Evolutionary conservation across 2,113 vertebrate species (phyloP).

Genomic region (Rissa tridactyla): DNA sequence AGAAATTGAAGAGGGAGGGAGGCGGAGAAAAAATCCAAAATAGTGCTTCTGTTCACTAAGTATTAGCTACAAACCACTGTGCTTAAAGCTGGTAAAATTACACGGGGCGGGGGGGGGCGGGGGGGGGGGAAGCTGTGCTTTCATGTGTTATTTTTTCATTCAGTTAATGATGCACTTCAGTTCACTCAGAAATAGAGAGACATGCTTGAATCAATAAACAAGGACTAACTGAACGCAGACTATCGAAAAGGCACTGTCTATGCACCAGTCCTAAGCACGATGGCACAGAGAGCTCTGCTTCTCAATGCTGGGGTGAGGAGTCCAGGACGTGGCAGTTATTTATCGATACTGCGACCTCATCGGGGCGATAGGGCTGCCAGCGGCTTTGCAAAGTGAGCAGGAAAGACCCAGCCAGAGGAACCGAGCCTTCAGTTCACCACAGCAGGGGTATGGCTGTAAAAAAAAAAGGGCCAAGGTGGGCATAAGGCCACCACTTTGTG

Average conservation of each 20-base stretch:
- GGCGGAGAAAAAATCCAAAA: conserved; percentile 3
- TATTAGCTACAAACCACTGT: background rate
- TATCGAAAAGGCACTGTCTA: background rate
- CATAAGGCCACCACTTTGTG: background rate
- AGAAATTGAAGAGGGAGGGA: background rate
- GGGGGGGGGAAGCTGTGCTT: background rate
- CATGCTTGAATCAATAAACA: background rate
- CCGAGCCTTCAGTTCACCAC: background rate
- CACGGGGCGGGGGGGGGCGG: background rate
- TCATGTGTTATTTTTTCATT: conserved; percentile 28
- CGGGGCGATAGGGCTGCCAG: fast-evolving
- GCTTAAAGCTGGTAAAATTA: background rate
- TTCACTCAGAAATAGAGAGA: conserved; percentile 10
- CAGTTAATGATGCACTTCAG: conserved; percentile 4
- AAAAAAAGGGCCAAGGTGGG: background rate
- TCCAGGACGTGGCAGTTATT: background rate
- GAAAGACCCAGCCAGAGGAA: fast-evolving
- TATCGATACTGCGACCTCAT: background rate
- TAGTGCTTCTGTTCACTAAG: background rate
- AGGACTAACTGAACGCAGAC: background rate
- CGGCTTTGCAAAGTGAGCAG: fast-evolving
- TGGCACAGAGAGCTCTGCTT: background rate
- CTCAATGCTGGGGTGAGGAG: background rate
- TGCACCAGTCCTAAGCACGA: background rate
- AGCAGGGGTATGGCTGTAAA: background rate